These are phyloP conservation scores for Mizuhopecten yessoensis DNA, from an alignment of 1,140 invertebrate genomes.

Conservation along the genomic window DNA sequence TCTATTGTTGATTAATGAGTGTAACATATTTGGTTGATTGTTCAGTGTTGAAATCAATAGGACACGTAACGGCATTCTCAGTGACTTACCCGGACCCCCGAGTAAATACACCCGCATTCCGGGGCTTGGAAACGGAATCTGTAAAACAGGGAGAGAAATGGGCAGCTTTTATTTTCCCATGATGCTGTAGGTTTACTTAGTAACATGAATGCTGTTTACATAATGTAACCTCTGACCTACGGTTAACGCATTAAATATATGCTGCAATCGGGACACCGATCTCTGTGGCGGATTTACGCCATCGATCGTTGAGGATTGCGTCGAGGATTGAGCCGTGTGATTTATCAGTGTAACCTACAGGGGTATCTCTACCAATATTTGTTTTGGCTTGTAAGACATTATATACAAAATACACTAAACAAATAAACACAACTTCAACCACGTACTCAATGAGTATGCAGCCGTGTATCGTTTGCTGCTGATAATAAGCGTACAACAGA, in stretches of 20 bases:
- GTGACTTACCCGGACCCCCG: not conserved
- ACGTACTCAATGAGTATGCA: not conserved
- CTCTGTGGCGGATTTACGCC: constrained; percentile 30
- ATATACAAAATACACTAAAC: constrained; percentile 36
- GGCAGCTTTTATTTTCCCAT: constrained; percentile 38
- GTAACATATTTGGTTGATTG: not conserved
- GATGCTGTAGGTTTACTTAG: constrained; percentile 32
- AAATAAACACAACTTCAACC: not conserved
- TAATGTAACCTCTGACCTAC: not conserved
- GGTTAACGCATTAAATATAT: constrained; percentile 35
- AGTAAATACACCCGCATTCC: constrained; percentile 27
- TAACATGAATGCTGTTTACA: constrained; percentile 34
- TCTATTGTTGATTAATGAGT: not conserved
- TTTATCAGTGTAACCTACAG: constrained; percentile 8
- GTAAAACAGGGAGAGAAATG: constrained; percentile 15
- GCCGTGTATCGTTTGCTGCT: not conserved
- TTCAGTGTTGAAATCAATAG: not conserved
- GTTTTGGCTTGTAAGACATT: constrained; percentile 38
- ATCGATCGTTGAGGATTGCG: constrained; percentile 13
- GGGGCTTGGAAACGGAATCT: constrained; percentile 12
- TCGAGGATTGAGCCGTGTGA: not conserved
- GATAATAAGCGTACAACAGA: not conserved
- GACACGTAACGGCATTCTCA: not conserved
- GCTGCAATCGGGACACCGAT: constrained; percentile 1
- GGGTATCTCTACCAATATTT: constrained; percentile 18